Conservation (phyloP, 1,140 invertebrate species). For the Tetranychus cinnabarinus region DNA sequence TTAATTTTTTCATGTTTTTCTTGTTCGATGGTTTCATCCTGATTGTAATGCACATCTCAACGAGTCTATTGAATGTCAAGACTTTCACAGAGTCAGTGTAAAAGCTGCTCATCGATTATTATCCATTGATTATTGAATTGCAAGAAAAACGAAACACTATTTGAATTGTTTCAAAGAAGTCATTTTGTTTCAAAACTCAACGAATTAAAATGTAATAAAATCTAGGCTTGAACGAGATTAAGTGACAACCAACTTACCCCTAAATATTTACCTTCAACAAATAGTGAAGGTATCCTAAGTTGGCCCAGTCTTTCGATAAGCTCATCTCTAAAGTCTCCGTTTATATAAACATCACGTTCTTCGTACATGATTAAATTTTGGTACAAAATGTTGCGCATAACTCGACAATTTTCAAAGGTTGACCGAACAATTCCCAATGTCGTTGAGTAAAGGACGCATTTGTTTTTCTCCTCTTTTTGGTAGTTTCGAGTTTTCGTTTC, state of each 20-base stretch:
- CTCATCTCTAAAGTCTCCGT: constrained; percentile 3
- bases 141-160: no score
- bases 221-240: no score
- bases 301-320: background rate
- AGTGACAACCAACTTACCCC: constrained; percentile 3
- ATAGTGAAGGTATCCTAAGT: constrained; percentile 2
- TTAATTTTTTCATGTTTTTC: no score
- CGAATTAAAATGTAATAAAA: no score
- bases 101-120: no score
- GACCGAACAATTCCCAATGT: constrained; percentile 6
- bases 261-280: constrained; percentile 2
- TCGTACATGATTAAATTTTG: constrained; percentile 7
- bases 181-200: no score
- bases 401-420: constrained; percentile 6
- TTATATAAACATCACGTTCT: constrained; percentile 8
- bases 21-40: no score
- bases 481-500: constrained; percentile 1
- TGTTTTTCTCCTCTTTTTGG: constrained; percentile 4
- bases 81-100: no score
- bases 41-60: no score
- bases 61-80: no score
- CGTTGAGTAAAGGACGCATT: constrained; percentile 4
- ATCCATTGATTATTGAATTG: no score
- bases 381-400: constrained; percentile 5
- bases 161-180: no score